A percentile compares a stretch with the other conserved stretches of the same genome.
Conservation (phyloP, 2,888 invertebrate genomes). For the Chymomyza amoena region DNA sequence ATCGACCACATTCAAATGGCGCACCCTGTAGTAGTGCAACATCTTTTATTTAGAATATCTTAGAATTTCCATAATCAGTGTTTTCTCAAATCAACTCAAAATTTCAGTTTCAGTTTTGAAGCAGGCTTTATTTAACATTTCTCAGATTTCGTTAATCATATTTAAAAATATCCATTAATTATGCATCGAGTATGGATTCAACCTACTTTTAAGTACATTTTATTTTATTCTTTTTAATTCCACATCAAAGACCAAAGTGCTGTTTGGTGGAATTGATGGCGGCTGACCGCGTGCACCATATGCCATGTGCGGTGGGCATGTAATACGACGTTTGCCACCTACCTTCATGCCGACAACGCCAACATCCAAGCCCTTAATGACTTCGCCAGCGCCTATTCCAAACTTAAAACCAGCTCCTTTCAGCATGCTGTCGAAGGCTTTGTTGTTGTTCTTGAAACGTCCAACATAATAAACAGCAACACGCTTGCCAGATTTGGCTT, state of each 20-base stretch:
- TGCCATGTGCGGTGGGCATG: conserved; percentile 91
- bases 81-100: too few species aligned
- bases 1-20: too few species aligned
- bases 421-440: conserved; percentile 88
- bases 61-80: too few species aligned
- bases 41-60: too few species aligned
- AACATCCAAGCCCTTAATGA: conserved; percentile 94
- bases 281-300: conserved; percentile 88
- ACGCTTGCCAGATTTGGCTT: conserved; percentile 88
- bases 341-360: conserved; percentile 96
- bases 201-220: too few species aligned
- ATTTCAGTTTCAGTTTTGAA: too few species aligned
- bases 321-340: conserved; percentile 92
- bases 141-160: too few species aligned
- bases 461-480: conserved; percentile 92
- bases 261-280: conserved; percentile 92
- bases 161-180: too few species aligned
- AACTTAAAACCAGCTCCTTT: conserved; percentile 92
- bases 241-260: conserved; percentile 92
- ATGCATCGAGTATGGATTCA: too few species aligned
- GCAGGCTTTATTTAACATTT: too few species aligned
- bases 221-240: conserved; percentile 83
- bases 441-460: conserved; percentile 88
- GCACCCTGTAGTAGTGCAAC: too few species aligned
- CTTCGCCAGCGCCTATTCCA: conserved; percentile 89